Percentiles rank a stretch among this genome's conserved stretches.
Evolutionary conservation across 92 coral and sea anemone genomes (phyloP).

Genomic region (Pocillopora meandrina): DNA sequence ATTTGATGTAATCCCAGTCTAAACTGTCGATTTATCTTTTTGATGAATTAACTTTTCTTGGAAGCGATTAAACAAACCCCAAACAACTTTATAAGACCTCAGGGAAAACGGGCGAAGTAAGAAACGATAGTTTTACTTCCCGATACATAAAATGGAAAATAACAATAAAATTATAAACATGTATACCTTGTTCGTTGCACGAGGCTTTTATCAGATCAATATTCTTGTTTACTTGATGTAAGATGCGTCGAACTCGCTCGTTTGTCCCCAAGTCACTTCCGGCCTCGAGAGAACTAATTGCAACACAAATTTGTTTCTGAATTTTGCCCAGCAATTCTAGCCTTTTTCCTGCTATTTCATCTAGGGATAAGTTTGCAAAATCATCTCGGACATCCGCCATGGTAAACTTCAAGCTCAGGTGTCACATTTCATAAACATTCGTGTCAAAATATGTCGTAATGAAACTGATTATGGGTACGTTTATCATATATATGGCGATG

Average conservation of each 20-base stretch:
- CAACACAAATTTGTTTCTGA: constrained; percentile 24
- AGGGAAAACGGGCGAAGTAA: too few species aligned
- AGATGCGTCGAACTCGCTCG: constrained; percentile 8
- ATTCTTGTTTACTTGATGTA: constrained; percentile 30
- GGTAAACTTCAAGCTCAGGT: not conserved
- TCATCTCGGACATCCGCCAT: constrained; percentile 32
- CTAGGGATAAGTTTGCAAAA: constrained; percentile 13
- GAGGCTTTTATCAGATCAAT: constrained; percentile 41
- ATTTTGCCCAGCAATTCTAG: constrained; percentile 34
- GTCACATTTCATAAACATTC: not conserved
- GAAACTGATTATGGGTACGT: not conserved
- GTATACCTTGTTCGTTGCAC: constrained; percentile 37
- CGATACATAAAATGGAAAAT: not conserved
- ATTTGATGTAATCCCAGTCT: too few species aligned
- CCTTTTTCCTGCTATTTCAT: constrained; percentile 40
- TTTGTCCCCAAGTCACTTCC: constrained; percentile 15
- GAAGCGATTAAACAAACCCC: too few species aligned
- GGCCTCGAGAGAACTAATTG: constrained; percentile 7
- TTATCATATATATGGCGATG: not conserved
- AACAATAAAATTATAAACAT: not conserved
- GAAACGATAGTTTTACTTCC: not conserved
- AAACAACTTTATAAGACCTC: too few species aligned
- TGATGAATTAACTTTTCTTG: too few species aligned
- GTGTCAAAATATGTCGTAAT: not conserved
- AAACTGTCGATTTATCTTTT: too few species aligned